A percentile compares a stretch with the other conserved stretches of the same genome.
Evolutionary conservation across 2,797 vertebrate genomes (phyloP).

Genomic region (Benthosema pterotum): DNA sequence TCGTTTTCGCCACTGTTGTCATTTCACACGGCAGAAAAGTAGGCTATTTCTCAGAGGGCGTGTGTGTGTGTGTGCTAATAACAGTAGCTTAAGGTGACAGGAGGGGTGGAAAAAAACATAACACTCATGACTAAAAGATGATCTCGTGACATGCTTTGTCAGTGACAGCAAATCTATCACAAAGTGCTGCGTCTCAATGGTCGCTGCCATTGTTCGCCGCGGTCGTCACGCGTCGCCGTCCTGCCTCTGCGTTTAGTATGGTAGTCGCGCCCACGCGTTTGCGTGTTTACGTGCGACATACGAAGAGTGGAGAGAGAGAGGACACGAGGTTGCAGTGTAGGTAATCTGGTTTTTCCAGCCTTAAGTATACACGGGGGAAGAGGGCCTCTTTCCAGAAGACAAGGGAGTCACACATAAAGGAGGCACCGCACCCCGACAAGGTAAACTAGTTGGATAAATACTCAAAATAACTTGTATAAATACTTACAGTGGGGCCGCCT

Average conservation of each 20-base stretch:
- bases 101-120: slow-evolving; percentile 33
- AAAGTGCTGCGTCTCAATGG: slow-evolving; percentile 14
- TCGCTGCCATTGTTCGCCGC: slow-evolving; percentile 18
- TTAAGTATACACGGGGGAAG: slow-evolving; percentile 28
- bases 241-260: neutral
- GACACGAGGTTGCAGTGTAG: slow-evolving; percentile 17
- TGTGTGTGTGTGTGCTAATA: slow-evolving; percentile 8
- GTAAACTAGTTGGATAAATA: slow-evolving; percentile 60
- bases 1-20: slow-evolving; percentile 6
- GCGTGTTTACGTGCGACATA: neutral
- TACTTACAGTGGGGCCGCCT: slow-evolving; percentile 45
- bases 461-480: slow-evolving; percentile 59
- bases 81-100: slow-evolving; percentile 28
- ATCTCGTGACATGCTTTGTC: slow-evolving; percentile 31
- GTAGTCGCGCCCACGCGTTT: slow-evolving; percentile 9
- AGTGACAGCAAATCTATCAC: slow-evolving; percentile 15
- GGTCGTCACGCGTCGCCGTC: slow-evolving; percentile 1
- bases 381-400: slow-evolving; percentile 25
- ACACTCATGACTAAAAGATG: slow-evolving; percentile 26
- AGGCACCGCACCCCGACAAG: slow-evolving; percentile 51
- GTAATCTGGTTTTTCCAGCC: slow-evolving; percentile 69
- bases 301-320: too few relatives aligned
- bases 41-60: slow-evolving; percentile 24
- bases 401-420: slow-evolving; percentile 34
- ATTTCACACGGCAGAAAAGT: slow-evolving; percentile 3